These are phyloP conservation scores for Clostera curtula DNA, from an alignment of 2,888 invertebrate species.

Conservation along the genomic window DNA sequence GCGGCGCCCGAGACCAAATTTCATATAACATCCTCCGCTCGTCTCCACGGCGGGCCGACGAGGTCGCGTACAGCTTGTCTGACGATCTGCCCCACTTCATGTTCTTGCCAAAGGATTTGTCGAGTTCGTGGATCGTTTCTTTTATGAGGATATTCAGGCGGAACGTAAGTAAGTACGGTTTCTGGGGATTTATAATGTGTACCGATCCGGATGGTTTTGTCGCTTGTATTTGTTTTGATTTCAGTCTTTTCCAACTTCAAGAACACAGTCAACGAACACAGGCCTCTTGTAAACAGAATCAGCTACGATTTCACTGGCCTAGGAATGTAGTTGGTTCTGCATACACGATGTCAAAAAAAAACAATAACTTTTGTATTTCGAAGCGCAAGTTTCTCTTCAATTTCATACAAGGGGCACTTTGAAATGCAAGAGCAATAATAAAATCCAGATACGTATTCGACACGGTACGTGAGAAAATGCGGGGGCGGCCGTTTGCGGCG, in stretches of 20 bases:
- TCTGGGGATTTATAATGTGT: conserved; percentile 63
- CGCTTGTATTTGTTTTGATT: conserved; percentile 3
- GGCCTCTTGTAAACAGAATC: too few species aligned
- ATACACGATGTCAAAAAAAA: too few species aligned
- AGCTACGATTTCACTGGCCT: too few species aligned
- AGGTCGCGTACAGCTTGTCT: conserved; percentile 66
- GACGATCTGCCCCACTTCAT: conserved; percentile 70
- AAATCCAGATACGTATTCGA: conserved; percentile 49
- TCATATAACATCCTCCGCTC: conserved; percentile 69
- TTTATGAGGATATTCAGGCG: conserved; percentile 62
- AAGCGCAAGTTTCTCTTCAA: too few species aligned
- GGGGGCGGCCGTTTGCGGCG: conserved; percentile 49
- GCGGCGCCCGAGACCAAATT: conserved; percentile 67
- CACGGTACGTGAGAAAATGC: conserved; percentile 38
- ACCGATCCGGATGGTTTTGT: conserved; percentile 41
- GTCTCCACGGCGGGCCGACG: conserved; percentile 54
- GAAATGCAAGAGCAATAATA: conserved; percentile 36
- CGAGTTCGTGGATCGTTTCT: conserved; percentile 66
- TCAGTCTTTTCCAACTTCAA: too few species aligned
- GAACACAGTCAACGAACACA: too few species aligned
- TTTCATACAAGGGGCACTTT: conserved; percentile 12
- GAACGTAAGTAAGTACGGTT: conserved; percentile 63
- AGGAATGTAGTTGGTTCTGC: too few species aligned
- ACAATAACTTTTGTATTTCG: too few species aligned
- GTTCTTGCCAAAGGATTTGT: conserved; percentile 72